Conservation (phyloP, 2,888 invertebrate species). For the Tinea trinotella region DNA sequence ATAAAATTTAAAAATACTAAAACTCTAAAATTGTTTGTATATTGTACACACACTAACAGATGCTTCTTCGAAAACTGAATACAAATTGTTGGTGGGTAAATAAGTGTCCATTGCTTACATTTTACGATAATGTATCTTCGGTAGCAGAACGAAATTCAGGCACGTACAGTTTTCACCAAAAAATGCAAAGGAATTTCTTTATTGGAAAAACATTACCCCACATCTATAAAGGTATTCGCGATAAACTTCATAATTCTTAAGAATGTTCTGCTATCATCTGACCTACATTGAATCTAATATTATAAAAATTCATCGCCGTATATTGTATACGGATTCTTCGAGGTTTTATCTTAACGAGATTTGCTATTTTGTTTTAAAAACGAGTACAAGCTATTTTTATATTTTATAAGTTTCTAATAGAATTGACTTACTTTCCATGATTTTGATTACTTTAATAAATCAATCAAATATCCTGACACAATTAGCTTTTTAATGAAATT, state of each 20-base stretch:
- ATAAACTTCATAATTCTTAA: constrained; percentile 10
- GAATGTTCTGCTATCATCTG: not conserved
- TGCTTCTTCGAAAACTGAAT: constrained; percentile 23
- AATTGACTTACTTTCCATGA: no score
- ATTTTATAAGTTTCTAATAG: no score
- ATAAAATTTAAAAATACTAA: no score
- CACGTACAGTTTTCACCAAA: constrained; percentile 28
- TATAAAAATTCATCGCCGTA: not conserved
- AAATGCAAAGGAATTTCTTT: constrained; percentile 32
- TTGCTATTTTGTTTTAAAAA: no score
- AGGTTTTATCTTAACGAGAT: no score
- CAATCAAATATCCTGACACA: no score
- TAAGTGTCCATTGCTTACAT: constrained; percentile 27
- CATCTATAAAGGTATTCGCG: constrained; percentile 22
- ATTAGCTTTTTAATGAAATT: no score
- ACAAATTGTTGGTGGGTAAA: constrained; percentile 26
- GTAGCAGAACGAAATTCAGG: constrained; percentile 23
- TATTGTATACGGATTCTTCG: no score
- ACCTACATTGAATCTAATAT: not conserved
- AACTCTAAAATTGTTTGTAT: not conserved
- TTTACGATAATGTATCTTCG: constrained; percentile 25
- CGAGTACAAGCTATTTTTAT: no score
- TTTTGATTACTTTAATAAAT: no score
- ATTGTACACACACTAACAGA: constrained; percentile 19
- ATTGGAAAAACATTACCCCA: constrained; percentile 34